Conservation (phyloP, 1,140 invertebrate species). For the Sinonovacula constricta region DNA sequence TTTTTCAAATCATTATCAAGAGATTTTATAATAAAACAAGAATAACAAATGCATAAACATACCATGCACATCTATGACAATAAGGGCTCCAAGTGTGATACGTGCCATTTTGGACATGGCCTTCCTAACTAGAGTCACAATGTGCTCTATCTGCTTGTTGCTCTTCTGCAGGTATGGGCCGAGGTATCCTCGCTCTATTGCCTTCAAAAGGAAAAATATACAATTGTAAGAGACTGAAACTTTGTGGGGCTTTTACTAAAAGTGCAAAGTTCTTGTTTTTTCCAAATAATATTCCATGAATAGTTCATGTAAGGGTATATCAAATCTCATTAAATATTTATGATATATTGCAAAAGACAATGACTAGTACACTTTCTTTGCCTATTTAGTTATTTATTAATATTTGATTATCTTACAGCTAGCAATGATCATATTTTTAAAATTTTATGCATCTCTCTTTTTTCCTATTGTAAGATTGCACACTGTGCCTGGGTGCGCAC, state of each 20-base stretch:
- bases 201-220: constrained; percentile 55
- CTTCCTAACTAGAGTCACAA: constrained; percentile 76
- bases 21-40: too few species aligned
- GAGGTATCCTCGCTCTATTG: constrained; percentile 68
- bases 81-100: constrained; percentile 78
- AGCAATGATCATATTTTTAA: too few species aligned
- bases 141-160: constrained; percentile 77
- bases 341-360: too few species aligned
- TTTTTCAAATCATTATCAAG: too few species aligned
- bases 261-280: not conserved
- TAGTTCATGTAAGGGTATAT: too few species aligned
- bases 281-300: not conserved
- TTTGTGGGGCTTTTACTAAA: not conserved
- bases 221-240: not conserved
- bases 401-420: too few species aligned
- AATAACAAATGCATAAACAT: constrained; percentile 45
- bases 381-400: too few species aligned
- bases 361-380: too few species aligned
- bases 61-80: constrained; percentile 80
- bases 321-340: too few species aligned
- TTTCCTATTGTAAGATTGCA: not conserved
- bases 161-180: constrained; percentile 74
- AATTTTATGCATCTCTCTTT: not conserved
- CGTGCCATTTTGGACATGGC: constrained; percentile 77
- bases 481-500: not conserved